Evolutionary conservation across 1,140 invertebrate genomes (phyloP).

Genomic region (Spodoptera frugiperda): DNA sequence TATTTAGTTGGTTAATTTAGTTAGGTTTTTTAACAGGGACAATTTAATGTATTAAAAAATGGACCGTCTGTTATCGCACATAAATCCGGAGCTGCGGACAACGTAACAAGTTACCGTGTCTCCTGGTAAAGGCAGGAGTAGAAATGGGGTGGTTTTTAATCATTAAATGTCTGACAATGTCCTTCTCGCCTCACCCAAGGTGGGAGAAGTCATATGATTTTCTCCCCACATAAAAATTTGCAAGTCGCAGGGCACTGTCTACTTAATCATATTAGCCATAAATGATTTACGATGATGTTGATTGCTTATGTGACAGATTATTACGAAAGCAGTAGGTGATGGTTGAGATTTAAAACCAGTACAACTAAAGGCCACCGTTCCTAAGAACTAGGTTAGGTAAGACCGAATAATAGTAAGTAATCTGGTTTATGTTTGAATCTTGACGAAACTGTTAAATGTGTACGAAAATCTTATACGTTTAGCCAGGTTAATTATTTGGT

Average conservation of each 20-base stretch:
- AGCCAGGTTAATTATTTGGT: not conserved
- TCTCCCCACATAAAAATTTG: too few relatives aligned
- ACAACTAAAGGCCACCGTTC: conserved; percentile 42
- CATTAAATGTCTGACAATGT: too few relatives aligned
- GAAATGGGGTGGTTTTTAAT: too few relatives aligned
- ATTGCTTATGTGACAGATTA: conserved; percentile 41
- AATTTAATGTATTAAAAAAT: too few relatives aligned
- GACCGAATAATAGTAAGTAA: conserved; percentile 8
- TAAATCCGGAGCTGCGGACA: too few relatives aligned
- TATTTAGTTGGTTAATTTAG: too few relatives aligned
- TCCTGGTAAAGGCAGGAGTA: too few relatives aligned
- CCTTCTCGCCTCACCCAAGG: too few relatives aligned
- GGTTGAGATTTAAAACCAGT: conserved; percentile 39
- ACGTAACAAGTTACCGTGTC: too few relatives aligned
- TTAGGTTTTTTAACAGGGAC: too few relatives aligned
- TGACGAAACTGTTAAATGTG: not conserved
- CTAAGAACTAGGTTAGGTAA: conserved; percentile 40
- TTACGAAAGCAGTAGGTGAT: conserved; percentile 40
- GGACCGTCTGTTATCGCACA: too few relatives aligned
- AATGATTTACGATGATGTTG: conserved; percentile 30
- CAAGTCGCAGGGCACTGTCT: not conserved
- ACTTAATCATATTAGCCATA: conserved; percentile 7
- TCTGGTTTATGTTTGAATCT: not conserved
- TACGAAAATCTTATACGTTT: not conserved
- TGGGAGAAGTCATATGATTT: too few relatives aligned